Conservation (phyloP, 2,888 invertebrate genomes). For the Chaetogeoica ovagalla region DNA sequence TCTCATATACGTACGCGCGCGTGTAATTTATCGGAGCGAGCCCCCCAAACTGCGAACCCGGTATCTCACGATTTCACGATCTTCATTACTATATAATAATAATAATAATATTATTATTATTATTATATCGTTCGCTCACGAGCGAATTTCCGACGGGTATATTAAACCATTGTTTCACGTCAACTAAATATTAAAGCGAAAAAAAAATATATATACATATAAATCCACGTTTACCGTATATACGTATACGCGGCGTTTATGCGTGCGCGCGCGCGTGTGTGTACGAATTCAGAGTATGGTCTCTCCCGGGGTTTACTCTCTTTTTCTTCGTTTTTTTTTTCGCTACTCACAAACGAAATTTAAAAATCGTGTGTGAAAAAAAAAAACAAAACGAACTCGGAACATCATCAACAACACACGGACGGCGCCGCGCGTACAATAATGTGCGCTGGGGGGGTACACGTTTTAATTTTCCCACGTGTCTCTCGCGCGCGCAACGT, state of each 20-base stretch:
- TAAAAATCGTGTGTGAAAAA: constrained; percentile 43
- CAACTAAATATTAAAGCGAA: constrained; percentile 15
- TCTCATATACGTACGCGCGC: not conserved
- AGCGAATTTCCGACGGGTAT: constrained; percentile 52
- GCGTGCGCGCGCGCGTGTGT: not conserved
- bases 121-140: constrained; percentile 37
- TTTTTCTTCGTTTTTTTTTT: constrained; percentile 14
- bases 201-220: too few species aligned
- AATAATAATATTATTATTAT: too few species aligned
- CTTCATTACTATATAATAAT: constrained; percentile 38
- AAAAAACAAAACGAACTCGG: not conserved
- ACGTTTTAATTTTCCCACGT: constrained; percentile 43
- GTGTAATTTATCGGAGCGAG: constrained; percentile 51
- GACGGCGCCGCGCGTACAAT: not conserved
- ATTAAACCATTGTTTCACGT: constrained; percentile 48
- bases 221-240: constrained; percentile 9
- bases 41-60: constrained; percentile 31
- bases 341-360: constrained; percentile 23
- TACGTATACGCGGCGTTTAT: not conserved
- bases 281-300: constrained; percentile 44
- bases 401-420: not conserved
- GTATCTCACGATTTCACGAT: constrained; percentile 52
- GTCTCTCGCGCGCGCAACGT: not conserved
- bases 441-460: not conserved
- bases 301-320: constrained; percentile 27